These are phyloP conservation scores for Eretmochelys imbricata DNA, from an alignment of 2,113 vertebrate species.

Conservation along the genomic window DNA sequence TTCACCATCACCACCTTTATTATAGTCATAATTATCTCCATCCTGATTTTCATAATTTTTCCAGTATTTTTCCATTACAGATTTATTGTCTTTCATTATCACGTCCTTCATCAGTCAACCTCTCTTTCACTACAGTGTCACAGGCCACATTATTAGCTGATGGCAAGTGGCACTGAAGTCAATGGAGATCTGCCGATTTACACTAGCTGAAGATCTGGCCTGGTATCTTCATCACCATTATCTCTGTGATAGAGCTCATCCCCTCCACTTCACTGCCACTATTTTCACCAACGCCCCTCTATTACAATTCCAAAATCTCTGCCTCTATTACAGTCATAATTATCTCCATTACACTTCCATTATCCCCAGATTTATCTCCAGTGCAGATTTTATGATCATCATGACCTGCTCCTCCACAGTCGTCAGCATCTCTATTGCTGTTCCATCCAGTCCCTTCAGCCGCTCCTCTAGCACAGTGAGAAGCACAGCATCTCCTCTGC, in stretches of 20 bases:
- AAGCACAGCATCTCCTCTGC: neutral
- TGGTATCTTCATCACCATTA: neutral
- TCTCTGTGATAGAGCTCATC: neutral
- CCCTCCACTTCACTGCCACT: neutral
- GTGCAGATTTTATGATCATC: neutral
- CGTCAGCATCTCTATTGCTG: fast-evolving
- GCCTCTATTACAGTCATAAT: slow-evolving; percentile 5
- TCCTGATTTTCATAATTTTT: neutral
- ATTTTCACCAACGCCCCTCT: neutral
- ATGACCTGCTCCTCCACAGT: neutral
- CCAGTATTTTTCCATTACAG: slow-evolving; percentile 54
- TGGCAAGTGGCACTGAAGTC: neutral
- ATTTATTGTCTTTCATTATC: slow-evolving; percentile 35
- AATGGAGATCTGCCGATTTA: neutral
- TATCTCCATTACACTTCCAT: neutral
- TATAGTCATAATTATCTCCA: neutral
- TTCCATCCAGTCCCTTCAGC: neutral
- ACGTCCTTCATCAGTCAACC: neutral
- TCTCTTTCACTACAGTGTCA: neutral
- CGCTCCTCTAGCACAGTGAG: neutral
- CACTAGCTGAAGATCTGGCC: neutral
- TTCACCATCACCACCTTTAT: neutral
- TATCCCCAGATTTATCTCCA: neutral
- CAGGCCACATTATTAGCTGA: neutral
- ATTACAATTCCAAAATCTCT: neutral